phyloP scores from a whole-genome alignment of 2,888 invertebrate species.

The Ethmia dodecea region DNA sequence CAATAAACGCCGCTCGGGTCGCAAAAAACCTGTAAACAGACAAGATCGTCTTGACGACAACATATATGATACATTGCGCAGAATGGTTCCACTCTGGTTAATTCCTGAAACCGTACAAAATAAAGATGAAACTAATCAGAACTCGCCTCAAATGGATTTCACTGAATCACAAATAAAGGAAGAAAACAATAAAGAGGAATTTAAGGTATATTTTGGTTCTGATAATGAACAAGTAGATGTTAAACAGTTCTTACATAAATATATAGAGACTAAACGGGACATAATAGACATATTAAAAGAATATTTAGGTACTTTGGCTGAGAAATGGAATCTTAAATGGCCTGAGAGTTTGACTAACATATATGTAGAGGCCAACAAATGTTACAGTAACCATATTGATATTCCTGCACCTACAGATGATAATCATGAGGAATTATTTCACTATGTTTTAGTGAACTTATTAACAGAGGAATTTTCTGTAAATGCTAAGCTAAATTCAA shows the following conservation, averaged over 20 bases:
- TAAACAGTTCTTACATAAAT: slow-evolving; percentile 77
- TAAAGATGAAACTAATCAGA: slow-evolving; percentile 53
- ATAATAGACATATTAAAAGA: slow-evolving; percentile 79
- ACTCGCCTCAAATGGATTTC: slow-evolving; percentile 67
- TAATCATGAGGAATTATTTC: slow-evolving; percentile 46
- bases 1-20: slow-evolving; percentile 71
- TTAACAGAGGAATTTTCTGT: slow-evolving; percentile 59
- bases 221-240: slow-evolving; percentile 81
- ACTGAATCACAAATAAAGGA: slow-evolving; percentile 48
- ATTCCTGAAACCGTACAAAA: slow-evolving; percentile 59
- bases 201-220: slow-evolving; percentile 82
- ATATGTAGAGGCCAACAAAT: slow-evolving; percentile 79
- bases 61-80: slow-evolving; percentile 81
- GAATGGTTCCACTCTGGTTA: slow-evolving; percentile 80
- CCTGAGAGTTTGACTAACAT: slow-evolving; percentile 76
- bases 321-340: slow-evolving; percentile 82
- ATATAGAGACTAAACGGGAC: slow-evolving; percentile 74
- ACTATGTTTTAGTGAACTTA: slow-evolving; percentile 54
- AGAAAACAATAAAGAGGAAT: slow-evolving; percentile 40
- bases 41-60: slow-evolving; percentile 79
- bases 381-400: slow-evolving; percentile 66
- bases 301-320: slow-evolving; percentile 75
- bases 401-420: slow-evolving; percentile 54
- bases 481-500: slow-evolving; percentile 46
- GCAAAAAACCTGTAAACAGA: slow-evolving; percentile 71